phyloP scores from a whole-genome alignment of 2,888 invertebrate species.

The Lissocephala sabroskyi region DNA sequence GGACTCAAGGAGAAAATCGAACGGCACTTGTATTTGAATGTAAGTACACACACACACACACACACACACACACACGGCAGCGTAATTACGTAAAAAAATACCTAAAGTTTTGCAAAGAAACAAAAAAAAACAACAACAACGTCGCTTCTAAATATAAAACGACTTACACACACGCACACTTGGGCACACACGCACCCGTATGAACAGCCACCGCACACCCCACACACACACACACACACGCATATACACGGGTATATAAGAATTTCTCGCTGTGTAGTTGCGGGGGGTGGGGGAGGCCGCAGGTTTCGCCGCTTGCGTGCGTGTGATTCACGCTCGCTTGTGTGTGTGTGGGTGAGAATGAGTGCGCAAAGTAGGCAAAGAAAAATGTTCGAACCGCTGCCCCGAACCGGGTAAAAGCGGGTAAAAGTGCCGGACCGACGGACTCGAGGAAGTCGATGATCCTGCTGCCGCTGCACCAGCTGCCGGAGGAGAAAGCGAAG shows the following conservation, averaged over 20 bases:
- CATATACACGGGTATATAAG: neutral
- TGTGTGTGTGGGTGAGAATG: slow-evolving; percentile 21
- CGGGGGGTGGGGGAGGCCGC: too few relatives aligned
- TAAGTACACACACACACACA: slow-evolving; percentile 37
- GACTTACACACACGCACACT: slow-evolving; percentile 8
- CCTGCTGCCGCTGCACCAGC: neutral
- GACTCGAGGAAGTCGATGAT: neutral
- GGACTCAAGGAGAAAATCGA: slow-evolving; percentile 64
- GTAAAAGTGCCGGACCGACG: too few relatives aligned
- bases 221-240: slow-evolving; percentile 3
- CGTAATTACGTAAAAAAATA: slow-evolving; percentile 9
- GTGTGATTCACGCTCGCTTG: neutral
- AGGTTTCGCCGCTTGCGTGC: too few relatives aligned
- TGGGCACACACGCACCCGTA: slow-evolving; percentile 4
- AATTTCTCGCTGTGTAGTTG: too few relatives aligned
- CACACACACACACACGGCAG: neutral
- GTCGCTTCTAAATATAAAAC: slow-evolving; percentile 12
- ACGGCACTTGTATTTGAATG: slow-evolving; percentile 54
- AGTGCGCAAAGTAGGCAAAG: slow-evolving; percentile 36
- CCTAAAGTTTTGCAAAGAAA: neutral
- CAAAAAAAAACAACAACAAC: neutral
- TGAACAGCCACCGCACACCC: slow-evolving; percentile 6
- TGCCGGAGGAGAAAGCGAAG: slow-evolving; percentile 1
- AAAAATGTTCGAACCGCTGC: slow-evolving; percentile 22
- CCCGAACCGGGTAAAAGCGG: too few relatives aligned